Base-by-base conservation (phyloP, 2,797 vertebrate genomes). In the Typhlichthys eigenmanni region DNA sequence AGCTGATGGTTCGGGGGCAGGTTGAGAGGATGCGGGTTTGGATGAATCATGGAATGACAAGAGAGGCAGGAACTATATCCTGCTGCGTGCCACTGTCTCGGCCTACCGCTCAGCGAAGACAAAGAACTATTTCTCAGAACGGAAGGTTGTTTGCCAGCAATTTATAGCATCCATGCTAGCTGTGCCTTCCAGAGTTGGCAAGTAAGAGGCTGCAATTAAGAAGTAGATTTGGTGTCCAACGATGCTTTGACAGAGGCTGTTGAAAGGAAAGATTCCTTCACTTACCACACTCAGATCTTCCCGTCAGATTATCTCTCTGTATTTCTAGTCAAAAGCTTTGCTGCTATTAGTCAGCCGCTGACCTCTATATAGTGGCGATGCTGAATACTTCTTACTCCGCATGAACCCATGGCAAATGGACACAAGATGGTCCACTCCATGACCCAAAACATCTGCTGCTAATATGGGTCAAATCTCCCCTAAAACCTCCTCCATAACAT, bases 371-470 rank as follows among this genome's bases (percentile, higher is more conserved):
- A 57, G 68, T 64, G 65, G 58, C 49, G 52, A 17, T 50, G 62
- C 51, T 64, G 5, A 17, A 51, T 69, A 8, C 60, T 68, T 60
- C 58, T 54, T 74, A 62, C 72, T 52, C 74, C 62, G 12, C 59
- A 64, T 0, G 0, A 66, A 52, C 68, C 38, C 65, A 70, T 75
- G 73, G 76, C 72, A 84, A 87, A 66, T 69, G 34, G 66, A 62
- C 64, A 66, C 29, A 32, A 64, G 55, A 58, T 19, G 13, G 60
- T 76, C 55, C 46, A 11, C 67, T 83, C 62, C n/a, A 3, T 78
- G 87, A 85, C 79, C 81, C 70, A 76, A 80, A 87, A 85, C 88
- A 89, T 89, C 88, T 89, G 88, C 84, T 76, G 85, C 81, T 83
- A 79, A 87, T 85, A 69, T 64, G 75, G 84, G 79, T 84, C 78